A percentile compares a stretch with the other conserved stretches of the same genome.
These are phyloP conservation scores for Scomberomorus guttatus DNA, from an alignment of 2,797 vertebrate genomes.

Conservation along the genomic window DNA sequence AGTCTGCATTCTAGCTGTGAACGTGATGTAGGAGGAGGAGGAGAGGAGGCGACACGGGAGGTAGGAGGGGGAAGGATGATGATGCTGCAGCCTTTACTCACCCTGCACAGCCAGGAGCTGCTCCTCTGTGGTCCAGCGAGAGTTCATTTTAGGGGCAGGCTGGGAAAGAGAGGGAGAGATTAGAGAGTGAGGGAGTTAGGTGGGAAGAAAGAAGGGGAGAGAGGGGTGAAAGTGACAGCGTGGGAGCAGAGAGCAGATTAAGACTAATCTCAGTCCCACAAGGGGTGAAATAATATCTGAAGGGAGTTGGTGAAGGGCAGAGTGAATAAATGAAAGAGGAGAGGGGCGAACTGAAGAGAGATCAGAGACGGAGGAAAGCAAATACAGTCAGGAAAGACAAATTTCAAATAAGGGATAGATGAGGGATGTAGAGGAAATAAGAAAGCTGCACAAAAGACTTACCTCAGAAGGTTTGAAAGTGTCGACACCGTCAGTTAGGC, in stretches of 20 bases:
- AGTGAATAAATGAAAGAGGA: constrained; percentile 19
- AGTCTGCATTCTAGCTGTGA: constrained; percentile 5
- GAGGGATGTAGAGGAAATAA: not conserved
- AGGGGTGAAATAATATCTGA: constrained; percentile 38
- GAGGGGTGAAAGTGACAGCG: constrained; percentile 15
- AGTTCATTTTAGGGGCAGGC: constrained; percentile 91
- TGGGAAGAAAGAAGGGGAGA: not conserved
- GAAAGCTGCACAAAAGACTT: constrained; percentile 8
- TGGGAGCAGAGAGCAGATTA: constrained; percentile 55
- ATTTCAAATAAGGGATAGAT: not conserved
- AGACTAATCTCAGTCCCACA: constrained; percentile 41
- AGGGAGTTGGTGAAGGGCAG: constrained; percentile 29
- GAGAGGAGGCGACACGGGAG: not conserved
- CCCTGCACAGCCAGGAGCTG: constrained; percentile 96
- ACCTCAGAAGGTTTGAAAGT: constrained; percentile 88
- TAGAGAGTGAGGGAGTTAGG: not conserved
- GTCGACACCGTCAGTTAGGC: constrained; percentile 87
- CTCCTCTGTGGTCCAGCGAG: constrained; percentile 95
- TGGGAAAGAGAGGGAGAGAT: constrained; percentile 59
- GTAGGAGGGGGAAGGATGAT: not conserved
- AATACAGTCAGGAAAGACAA: not conserved
- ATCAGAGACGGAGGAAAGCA: not conserved
- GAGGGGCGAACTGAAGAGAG: constrained; percentile 1
- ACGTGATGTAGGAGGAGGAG: constrained; percentile 19
- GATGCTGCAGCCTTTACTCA: constrained; percentile 71